phyloP scores from a whole-genome alignment of 2,888 invertebrate species.

The Sphaerophoria rueppellii region DNA sequence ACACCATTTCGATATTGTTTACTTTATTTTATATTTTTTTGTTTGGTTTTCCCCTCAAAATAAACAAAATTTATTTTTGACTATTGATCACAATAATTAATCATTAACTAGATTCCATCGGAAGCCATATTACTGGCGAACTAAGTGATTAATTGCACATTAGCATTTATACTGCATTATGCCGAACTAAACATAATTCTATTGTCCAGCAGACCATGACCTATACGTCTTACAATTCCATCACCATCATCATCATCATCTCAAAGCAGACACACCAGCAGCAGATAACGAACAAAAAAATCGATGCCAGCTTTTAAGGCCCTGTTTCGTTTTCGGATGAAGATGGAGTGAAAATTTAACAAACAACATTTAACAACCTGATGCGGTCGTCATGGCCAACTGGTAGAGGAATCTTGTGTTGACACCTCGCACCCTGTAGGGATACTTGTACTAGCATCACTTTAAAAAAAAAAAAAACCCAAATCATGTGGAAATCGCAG shows the following conservation, averaged over 20 bases:
- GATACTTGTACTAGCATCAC: background rate
- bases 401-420: slow-evolving; percentile 29
- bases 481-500: slow-evolving; percentile 10
- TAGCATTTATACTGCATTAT: slow-evolving; percentile 34
- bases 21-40: background rate
- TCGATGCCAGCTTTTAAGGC: slow-evolving; percentile 19
- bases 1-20: background rate
- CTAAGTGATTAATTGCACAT: slow-evolving; percentile 47
- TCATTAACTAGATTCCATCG: slow-evolving; percentile 28
- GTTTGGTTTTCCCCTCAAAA: background rate
- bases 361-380: slow-evolving; percentile 5
- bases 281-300: background rate
- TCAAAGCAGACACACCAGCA: no score
- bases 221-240: slow-evolving; percentile 26
- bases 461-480: background rate
- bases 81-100: slow-evolving; percentile 13
- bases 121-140: slow-evolving; percentile 26
- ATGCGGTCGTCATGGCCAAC: slow-evolving; percentile 42
- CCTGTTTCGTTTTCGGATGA: slow-evolving; percentile 11
- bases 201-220: slow-evolving; percentile 50
- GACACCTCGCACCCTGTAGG: slow-evolving; percentile 21
- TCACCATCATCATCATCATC: background rate
- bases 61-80: background rate
- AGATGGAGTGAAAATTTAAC: background rate
- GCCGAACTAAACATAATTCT: slow-evolving; percentile 25